Conservation (phyloP, 2,113 vertebrate species). For the Leptobrachium ailaonicum region DNA sequence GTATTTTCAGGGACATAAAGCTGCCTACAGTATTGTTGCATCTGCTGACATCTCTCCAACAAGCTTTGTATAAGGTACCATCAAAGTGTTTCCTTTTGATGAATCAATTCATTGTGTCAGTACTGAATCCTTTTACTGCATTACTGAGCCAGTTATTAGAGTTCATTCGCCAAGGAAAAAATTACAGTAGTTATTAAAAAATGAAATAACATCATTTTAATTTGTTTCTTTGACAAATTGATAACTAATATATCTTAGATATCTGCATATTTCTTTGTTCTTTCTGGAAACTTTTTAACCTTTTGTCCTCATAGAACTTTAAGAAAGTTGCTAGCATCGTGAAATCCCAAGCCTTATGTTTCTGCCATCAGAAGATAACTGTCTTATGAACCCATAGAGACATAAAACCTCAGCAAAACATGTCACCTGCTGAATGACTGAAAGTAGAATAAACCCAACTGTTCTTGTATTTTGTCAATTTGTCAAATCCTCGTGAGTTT, state of each 20-base stretch:
- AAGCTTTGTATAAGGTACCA: not conserved
- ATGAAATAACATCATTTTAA: not conserved
- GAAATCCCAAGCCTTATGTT: no score
- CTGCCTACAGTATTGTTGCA: not conserved
- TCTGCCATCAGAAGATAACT: no score
- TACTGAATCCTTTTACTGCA: not conserved
- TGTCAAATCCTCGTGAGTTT: no score
- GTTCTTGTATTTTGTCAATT: no score
- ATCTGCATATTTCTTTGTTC: not conserved
- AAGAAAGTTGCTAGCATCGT: no score
- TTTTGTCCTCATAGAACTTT: no score
- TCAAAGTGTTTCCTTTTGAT: not conserved
- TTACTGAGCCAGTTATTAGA: not conserved
- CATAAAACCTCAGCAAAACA: no score
- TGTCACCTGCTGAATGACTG: no score
- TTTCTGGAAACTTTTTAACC: not conserved
- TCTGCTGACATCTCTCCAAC: not conserved
- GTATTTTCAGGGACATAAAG: not conserved
- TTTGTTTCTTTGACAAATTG: no score
- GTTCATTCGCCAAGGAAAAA: not conserved
- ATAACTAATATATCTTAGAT: no score
- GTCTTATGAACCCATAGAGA: no score
- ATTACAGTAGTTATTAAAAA: not conserved
- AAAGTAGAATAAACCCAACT: no score
- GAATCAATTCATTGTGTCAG: not conserved